These are phyloP conservation scores for Drosophila parthenogenetica DNA, from an alignment of 2,888 invertebrate species.

Conservation along the genomic window DNA sequence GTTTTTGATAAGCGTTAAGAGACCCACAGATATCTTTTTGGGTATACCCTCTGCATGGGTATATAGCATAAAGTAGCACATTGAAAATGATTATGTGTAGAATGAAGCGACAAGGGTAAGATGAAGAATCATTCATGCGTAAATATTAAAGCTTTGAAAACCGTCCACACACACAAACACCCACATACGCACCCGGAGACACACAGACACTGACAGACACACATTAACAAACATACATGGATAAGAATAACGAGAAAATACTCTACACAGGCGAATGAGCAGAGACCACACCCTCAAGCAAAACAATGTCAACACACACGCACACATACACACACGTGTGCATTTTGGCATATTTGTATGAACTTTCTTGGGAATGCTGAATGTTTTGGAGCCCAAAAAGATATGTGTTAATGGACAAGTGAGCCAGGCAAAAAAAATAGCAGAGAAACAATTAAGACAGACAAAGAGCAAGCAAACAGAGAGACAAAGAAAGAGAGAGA, in stretches of 20 bases:
- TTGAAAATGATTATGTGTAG: slow-evolving; percentile 51
- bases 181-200: slow-evolving; percentile 23
- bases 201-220: slow-evolving; percentile 7
- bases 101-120: slow-evolving; percentile 51
- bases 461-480: background rate
- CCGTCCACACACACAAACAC: slow-evolving; percentile 82
- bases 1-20: too few species aligned
- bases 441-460: slow-evolving; percentile 3
- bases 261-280: slow-evolving; percentile 26
- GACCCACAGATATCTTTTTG: background rate
- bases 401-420: slow-evolving; percentile 22
- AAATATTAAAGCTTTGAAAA: slow-evolving; percentile 81
- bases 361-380: slow-evolving; percentile 30
- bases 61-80: slow-evolving; percentile 30
- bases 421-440: background rate
- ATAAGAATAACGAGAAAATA: slow-evolving; percentile 15
- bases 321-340: background rate
- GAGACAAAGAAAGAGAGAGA: too few species aligned
- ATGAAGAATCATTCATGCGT: slow-evolving; percentile 59
- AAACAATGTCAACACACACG: slow-evolving; percentile 9
- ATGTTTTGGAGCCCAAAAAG: slow-evolving; percentile 14
- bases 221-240: slow-evolving; percentile 3
- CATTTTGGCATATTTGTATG: slow-evolving; percentile 39
- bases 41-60: slow-evolving; percentile 29
- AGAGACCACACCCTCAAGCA: slow-evolving; percentile 19